Evolutionary conservation across 2,113 vertebrate genomes (phyloP).

Genomic region (Ovibos moschatus): DNA sequence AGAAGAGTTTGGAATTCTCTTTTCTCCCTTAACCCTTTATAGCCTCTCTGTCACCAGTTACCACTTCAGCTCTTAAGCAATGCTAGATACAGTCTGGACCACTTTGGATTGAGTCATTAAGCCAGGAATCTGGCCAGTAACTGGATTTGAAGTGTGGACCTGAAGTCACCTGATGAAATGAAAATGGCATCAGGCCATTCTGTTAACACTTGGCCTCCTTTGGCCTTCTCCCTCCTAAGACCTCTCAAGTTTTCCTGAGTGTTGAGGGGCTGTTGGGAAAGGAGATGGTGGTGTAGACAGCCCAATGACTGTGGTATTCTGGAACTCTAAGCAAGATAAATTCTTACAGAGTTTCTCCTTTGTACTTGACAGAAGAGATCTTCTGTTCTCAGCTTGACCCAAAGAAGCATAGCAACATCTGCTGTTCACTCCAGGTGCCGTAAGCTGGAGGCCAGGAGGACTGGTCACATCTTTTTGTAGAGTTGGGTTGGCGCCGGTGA

Average conservation of each 20-base stretch:
- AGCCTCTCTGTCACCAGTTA: not conserved
- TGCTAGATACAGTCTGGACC: not conserved
- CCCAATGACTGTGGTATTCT: not conserved
- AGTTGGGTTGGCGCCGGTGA: not conserved
- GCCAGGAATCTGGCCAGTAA: not conserved
- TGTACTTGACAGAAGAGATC: not conserved
- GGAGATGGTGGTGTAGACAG: not conserved
- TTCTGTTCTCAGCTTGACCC: not conserved
- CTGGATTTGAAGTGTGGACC: not conserved
- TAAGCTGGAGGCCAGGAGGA: not conserved
- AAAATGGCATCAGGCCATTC: not conserved
- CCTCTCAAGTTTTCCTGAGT: not conserved
- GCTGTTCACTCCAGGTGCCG: not conserved
- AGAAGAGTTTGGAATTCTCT: not conserved
- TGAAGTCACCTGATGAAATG: not conserved
- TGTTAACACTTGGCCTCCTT: not conserved
- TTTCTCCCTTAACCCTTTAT: not conserved
- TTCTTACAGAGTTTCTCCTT: not conserved
- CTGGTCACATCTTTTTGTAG: not conserved
- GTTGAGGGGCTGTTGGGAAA: not conserved
- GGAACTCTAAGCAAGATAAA: not conserved
- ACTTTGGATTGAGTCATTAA: not conserved
- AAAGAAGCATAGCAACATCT: not conserved
- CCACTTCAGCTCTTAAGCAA: not conserved
- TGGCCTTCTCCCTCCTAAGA: not conserved